Evolutionary conservation across 2,797 vertebrate species (phyloP).

Genomic region (Neosalanx taihuensis): DNA sequence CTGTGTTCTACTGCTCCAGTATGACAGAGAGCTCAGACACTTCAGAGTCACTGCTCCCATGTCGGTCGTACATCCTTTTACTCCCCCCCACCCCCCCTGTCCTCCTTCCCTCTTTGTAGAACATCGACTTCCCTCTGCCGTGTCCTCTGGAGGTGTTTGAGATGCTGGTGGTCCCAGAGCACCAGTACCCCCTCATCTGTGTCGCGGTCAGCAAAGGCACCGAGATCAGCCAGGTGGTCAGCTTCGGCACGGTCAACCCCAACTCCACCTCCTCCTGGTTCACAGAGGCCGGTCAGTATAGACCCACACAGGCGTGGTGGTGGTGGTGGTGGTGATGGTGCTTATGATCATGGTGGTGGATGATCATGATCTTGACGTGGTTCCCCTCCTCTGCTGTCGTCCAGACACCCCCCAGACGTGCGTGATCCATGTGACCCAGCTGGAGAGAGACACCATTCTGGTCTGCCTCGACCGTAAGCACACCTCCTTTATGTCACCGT

Average conservation of each 20-base stretch:
- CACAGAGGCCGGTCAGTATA: slow-evolving; percentile 85
- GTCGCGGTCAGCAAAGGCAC: slow-evolving; percentile 89
- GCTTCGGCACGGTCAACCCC: slow-evolving; percentile 92
- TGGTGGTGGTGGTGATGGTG: not conserved
- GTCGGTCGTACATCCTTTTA: too few relatives aligned
- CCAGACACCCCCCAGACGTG: slow-evolving; percentile 87
- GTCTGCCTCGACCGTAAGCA: slow-evolving; percentile 92
- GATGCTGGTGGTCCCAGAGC: slow-evolving; percentile 92
- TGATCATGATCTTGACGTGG: not conserved
- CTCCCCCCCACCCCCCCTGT: slow-evolving; percentile 33
- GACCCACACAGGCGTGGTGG: not conserved
- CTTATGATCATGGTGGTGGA: not conserved
- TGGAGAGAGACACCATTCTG: slow-evolving; percentile 92
- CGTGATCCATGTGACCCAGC: slow-evolving; percentile 89
- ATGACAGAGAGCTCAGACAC: too few relatives aligned
- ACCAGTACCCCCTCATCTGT: slow-evolving; percentile 90
- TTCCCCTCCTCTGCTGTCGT: not conserved
- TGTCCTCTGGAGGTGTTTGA: slow-evolving; percentile 90
- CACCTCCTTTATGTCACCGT: not conserved
- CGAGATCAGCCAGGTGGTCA: slow-evolving; percentile 90
- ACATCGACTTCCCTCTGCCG: slow-evolving; percentile 90
- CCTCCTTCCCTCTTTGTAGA: slow-evolving; percentile 58
- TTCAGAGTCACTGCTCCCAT: too few relatives aligned
- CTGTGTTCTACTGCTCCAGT: too few relatives aligned
- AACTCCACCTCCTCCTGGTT: slow-evolving; percentile 94